Evolutionary conservation across 2,888 invertebrate species (phyloP).

Genomic region (Harpalus rubripes): DNA sequence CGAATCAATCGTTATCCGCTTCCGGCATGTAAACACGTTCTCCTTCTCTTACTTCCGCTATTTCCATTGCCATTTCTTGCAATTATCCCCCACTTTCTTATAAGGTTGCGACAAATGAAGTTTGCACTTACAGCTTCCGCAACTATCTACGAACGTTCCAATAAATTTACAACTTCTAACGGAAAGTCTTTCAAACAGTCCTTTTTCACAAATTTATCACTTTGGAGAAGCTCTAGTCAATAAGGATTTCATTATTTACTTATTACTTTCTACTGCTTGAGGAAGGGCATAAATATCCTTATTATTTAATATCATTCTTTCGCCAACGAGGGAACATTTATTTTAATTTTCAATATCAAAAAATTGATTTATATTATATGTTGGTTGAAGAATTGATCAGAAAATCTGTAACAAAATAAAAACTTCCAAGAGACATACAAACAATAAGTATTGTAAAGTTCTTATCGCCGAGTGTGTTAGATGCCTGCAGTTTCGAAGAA

Average conservation of each 20-base stretch:
- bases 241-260: background rate
- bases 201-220: background rate
- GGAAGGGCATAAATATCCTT: background rate
- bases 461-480: no score
- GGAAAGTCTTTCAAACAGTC: background rate
- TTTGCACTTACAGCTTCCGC: constrained; percentile 10
- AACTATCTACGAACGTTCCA: background rate
- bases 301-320: background rate
- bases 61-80: constrained; percentile 29
- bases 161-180: constrained; percentile 16
- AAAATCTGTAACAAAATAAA: no score
- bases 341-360: background rate
- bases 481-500: no score
- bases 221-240: background rate
- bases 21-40: constrained; percentile 24
- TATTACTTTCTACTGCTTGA: background rate
- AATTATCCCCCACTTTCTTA: constrained; percentile 34
- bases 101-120: constrained; percentile 22
- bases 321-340: background rate
- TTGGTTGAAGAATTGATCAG: no score
- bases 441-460: no score
- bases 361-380: background rate
- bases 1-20: constrained; percentile 42
- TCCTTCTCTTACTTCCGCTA: constrained; percentile 15
- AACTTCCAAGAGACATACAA: no score